phyloP scores from a whole-genome alignment of 2,113 vertebrate genomes.

The Pseudopodoces humilis region DNA sequence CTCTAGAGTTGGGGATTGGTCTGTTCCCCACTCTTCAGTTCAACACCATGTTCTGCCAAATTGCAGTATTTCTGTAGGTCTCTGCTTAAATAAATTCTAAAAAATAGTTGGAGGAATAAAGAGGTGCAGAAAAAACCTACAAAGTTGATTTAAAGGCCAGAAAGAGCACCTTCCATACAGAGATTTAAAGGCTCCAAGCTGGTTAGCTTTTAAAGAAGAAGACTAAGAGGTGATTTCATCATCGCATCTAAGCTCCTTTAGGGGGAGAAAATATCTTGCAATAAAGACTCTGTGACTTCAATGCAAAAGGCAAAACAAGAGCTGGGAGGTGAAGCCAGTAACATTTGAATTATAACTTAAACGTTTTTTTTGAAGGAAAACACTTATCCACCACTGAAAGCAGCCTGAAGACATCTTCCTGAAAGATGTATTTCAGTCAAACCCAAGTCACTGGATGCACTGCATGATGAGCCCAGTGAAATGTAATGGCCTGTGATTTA shows the following conservation, averaged over 20 bases:
- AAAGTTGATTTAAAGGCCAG: constrained; percentile 17
- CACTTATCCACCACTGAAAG: neutral
- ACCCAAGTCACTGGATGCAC: neutral
- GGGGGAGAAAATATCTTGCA: neutral
- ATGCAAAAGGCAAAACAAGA: neutral
- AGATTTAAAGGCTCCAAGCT: constrained; percentile 32
- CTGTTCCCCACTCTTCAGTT: neutral
- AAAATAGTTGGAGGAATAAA: neutral
- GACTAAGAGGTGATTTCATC: constrained; percentile 7
- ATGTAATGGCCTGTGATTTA: neutral
- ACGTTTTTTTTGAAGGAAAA: neutral
- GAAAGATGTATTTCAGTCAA: neutral
- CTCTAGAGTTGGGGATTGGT: neutral
- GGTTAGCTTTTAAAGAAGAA: constrained; percentile 6
- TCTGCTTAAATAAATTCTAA: neutral
- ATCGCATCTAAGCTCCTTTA: neutral
- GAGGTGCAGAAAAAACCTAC: neutral
- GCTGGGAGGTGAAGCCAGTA: constrained; percentile 8
- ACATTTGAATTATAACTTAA: constrained; percentile 26
- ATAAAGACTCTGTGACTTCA: neutral
- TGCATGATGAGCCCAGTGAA: neutral
- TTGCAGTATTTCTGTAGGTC: neutral
- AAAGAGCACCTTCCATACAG: neutral
- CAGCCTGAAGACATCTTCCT: constrained; percentile 9
- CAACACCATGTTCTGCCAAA: neutral